Conservation (phyloP, 2,888 invertebrate genomes). For the Torymus tubicola region DNA sequence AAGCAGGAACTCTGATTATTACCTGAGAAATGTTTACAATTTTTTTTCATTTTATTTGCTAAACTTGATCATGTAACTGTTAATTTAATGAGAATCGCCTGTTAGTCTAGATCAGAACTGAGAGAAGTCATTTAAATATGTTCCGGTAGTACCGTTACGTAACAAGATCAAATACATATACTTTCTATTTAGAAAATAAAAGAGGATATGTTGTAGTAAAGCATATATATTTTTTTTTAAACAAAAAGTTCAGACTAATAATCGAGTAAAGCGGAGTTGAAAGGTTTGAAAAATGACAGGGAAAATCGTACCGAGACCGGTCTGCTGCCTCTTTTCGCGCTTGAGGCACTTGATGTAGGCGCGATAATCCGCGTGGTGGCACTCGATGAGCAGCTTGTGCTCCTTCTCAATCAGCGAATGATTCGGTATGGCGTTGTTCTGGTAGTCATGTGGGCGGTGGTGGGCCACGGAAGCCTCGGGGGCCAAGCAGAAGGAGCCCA, state of each 20-base stretch:
- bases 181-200: too few species aligned
- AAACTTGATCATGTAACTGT: slow-evolving; percentile 22
- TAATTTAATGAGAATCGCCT: slow-evolving; percentile 5
- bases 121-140: too few species aligned
- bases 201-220: too few species aligned
- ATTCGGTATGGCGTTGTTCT: slow-evolving; percentile 8
- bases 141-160: too few species aligned
- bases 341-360: slow-evolving; percentile 71
- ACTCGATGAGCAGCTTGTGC: slow-evolving; percentile 43
- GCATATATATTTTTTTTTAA: too few species aligned
- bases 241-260: too few species aligned
- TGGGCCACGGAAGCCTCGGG: neutral
- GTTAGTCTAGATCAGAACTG: too few species aligned
- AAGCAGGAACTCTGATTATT: slow-evolving; percentile 58
- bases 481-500: neutral
- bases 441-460: slow-evolving; percentile 15
- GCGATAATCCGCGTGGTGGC: slow-evolving; percentile 68
- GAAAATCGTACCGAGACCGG: slow-evolving; percentile 12
- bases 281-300: neutral
- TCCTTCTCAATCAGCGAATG: slow-evolving; percentile 20
- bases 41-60: neutral
- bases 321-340: slow-evolving; percentile 70
- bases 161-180: too few species aligned
- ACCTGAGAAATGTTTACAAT: slow-evolving; percentile 17
- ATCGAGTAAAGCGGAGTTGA: too few species aligned